Percentiles rank a stretch among this genome's conserved stretches.
Conservation (phyloP, 2,113 vertebrate species). For the Anarrhichthys ocellatus region DNA sequence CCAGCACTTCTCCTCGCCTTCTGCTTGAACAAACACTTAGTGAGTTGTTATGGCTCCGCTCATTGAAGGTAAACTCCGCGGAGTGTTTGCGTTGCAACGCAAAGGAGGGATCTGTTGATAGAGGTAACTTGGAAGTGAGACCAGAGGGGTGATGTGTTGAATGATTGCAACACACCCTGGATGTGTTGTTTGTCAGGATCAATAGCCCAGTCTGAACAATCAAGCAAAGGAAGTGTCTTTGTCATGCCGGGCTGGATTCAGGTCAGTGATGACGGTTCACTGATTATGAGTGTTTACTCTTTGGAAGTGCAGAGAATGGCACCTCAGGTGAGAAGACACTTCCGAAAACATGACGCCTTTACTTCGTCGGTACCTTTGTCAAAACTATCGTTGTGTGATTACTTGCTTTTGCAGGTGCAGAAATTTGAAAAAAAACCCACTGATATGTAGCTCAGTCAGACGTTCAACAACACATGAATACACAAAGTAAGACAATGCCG, state of each 20-base stretch:
- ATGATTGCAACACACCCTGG: slow-evolving; percentile 56
- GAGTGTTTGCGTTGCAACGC: slow-evolving; percentile 68
- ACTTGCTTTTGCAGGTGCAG: not conserved
- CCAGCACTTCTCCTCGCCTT: slow-evolving; percentile 54
- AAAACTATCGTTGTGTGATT: slow-evolving; percentile 4
- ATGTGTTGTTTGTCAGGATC: slow-evolving; percentile 76
- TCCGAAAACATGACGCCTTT: slow-evolving; percentile 18
- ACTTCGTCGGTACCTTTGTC: not conserved
- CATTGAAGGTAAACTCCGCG: slow-evolving; percentile 73
- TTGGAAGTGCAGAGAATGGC: slow-evolving; percentile 38
- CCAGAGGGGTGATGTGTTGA: slow-evolving; percentile 54
- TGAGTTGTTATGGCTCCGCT: slow-evolving; percentile 73
- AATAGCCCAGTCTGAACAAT: slow-evolving; percentile 74
- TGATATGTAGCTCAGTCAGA: not conserved
- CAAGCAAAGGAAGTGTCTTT: slow-evolving; percentile 69
- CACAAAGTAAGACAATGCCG: slow-evolving; percentile 9
- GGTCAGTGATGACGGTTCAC: slow-evolving; percentile 61
- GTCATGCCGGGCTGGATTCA: slow-evolving; percentile 52
- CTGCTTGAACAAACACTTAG: slow-evolving; percentile 80
- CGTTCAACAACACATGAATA: not conserved
- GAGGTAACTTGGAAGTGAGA: slow-evolving; percentile 66
- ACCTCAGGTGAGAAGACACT: slow-evolving; percentile 19
- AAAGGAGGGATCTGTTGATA: slow-evolving; percentile 69
- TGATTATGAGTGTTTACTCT: slow-evolving; percentile 70
- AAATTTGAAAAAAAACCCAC: slow-evolving; percentile 20